Evolutionary conservation across 2,113 vertebrate species (phyloP).

Genomic region (Nannobrachium achirus): DNA sequence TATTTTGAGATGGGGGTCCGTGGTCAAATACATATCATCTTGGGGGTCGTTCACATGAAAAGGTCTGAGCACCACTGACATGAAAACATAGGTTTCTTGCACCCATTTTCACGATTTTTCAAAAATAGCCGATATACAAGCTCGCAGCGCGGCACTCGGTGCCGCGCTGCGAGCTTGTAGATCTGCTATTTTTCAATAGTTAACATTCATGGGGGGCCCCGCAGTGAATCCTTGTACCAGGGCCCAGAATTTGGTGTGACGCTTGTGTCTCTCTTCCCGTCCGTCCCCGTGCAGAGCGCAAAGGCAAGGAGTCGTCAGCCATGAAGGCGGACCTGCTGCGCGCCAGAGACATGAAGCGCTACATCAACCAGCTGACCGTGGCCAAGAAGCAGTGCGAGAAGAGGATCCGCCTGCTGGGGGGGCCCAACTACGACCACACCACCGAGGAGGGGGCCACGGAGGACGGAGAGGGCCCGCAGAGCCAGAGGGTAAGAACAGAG

Average conservation of each 20-base stretch:
- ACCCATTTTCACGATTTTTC: too few species aligned
- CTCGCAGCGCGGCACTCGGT: too few species aligned
- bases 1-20: too few species aligned
- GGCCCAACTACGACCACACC: slow-evolving; percentile 87
- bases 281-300: slow-evolving; percentile 74
- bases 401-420: slow-evolving; percentile 89
- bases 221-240: too few species aligned
- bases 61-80: too few species aligned
- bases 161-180: background rate
- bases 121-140: too few species aligned
- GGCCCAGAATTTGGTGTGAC: too few species aligned
- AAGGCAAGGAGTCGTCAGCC: slow-evolving; percentile 94
- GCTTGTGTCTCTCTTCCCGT: background rate
- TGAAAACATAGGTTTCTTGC: too few species aligned
- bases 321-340: slow-evolving; percentile 97
- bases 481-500: slow-evolving; percentile 90
- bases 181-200: background rate
- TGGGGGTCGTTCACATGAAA: too few species aligned
- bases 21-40: too few species aligned
- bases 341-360: slow-evolving; percentile 96
- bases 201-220: too few species aligned
- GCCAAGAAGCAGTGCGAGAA: slow-evolving; percentile 99
- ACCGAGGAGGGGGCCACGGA: slow-evolving; percentile 85
- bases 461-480: slow-evolving; percentile 86
- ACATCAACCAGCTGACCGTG: slow-evolving; percentile 97